Evolutionary conservation across 2,888 invertebrate genomes (phyloP).

Genomic region (Drosophila melanosoma): DNA sequence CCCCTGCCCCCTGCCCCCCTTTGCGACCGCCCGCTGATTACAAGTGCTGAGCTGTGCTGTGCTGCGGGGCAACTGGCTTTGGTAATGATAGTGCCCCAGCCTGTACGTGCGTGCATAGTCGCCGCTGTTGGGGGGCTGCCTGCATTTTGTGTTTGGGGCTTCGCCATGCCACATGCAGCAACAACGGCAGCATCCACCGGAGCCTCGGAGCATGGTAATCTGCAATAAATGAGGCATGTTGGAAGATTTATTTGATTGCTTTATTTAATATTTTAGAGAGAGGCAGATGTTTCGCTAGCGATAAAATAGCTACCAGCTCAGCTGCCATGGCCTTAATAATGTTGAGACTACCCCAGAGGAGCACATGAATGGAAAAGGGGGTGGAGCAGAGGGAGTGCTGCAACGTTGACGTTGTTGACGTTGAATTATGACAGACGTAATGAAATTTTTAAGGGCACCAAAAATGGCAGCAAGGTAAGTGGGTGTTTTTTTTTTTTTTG

Average conservation of each 20-base stretch:
- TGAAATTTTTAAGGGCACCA: constrained; percentile 62
- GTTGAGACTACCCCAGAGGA: constrained; percentile 21
- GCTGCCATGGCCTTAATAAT: constrained; percentile 19
- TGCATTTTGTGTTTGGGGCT: constrained; percentile 48
- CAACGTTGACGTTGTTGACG: constrained; percentile 53
- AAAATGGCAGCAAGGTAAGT: constrained; percentile 34
- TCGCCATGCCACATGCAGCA: constrained; percentile 46
- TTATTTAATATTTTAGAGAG: constrained; percentile 81
- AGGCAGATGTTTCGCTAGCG: constrained; percentile 73
- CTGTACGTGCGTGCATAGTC: constrained; percentile 68
- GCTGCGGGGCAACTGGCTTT: constrained; percentile 11
- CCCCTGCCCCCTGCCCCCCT: background rate
- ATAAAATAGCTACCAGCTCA: constrained; percentile 20
- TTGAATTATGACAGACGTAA: constrained; percentile 74
- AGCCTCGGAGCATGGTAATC: constrained; percentile 71
- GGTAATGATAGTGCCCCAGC: constrained; percentile 71
- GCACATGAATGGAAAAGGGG: background rate
- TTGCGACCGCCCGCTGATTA: constrained; percentile 54
- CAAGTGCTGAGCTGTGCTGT: constrained; percentile 31
- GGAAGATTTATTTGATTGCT: constrained; percentile 84
- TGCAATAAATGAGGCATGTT: constrained; percentile 84
- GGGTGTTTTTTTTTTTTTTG: constrained; percentile 2
- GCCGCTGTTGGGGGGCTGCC: constrained; percentile 13
- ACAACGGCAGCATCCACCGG: constrained; percentile 19
- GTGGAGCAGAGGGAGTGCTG: background rate